phyloP scores from a whole-genome alignment of 2,888 invertebrate genomes.

The Brenthis hecate region DNA sequence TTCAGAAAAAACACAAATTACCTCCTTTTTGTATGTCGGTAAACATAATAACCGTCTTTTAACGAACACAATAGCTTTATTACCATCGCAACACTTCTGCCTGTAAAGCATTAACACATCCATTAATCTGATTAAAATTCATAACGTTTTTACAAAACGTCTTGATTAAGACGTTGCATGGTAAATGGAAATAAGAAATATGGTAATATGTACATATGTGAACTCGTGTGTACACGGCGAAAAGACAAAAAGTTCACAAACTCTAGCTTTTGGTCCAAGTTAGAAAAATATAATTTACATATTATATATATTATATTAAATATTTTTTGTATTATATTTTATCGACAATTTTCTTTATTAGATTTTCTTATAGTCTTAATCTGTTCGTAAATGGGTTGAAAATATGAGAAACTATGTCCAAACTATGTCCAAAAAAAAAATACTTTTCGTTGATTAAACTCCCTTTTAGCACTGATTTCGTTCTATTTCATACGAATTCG shows the following conservation, averaged over 20 bases:
- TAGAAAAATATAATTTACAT: conserved; percentile 2
- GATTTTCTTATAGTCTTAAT: too few relatives aligned
- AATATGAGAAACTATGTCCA: too few relatives aligned
- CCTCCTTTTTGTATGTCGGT: background rate
- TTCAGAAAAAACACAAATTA: too few relatives aligned
- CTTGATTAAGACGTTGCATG: conserved; percentile 27
- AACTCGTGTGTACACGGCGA: conserved; percentile 1
- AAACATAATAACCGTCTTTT: background rate
- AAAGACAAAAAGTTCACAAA: conserved; percentile 27
- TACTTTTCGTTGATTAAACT: too few relatives aligned
- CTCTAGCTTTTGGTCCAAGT: conserved; percentile 30
- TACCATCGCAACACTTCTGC: conserved; percentile 5
- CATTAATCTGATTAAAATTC: conserved; percentile 33
- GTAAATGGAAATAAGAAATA: conserved; percentile 18
- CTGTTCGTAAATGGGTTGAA: too few relatives aligned
- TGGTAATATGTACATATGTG: conserved; percentile 16
- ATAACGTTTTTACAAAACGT: conserved; percentile 26
- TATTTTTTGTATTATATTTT: too few relatives aligned
- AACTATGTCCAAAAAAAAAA: too few relatives aligned
- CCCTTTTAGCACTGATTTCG: too few relatives aligned
- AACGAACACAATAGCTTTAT: background rate
- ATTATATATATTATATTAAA: background rate
- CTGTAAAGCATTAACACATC: conserved; percentile 28
- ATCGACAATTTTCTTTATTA: too few relatives aligned
- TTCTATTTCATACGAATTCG: too few relatives aligned